Conservation (phyloP, 1,140 invertebrate genomes). For the Copidosoma floridanum region DNA sequence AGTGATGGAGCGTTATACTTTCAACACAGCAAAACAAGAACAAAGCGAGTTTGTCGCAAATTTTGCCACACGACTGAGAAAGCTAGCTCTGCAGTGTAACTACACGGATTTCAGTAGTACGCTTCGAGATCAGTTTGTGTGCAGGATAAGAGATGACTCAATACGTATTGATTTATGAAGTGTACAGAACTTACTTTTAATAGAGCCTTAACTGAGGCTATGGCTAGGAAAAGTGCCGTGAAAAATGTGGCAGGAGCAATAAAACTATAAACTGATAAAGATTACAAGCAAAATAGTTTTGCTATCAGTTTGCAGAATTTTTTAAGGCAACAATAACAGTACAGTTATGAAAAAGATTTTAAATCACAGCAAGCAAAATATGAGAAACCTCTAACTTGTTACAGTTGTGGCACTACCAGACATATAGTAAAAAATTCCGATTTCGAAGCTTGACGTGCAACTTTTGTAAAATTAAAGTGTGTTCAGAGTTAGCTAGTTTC, state of each 20-base stretch:
- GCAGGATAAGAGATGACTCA: neutral
- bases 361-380: neutral
- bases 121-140: slow-evolving; percentile 15
- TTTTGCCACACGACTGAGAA: neutral
- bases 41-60: slow-evolving; percentile 3
- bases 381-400: neutral
- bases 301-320: neutral
- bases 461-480: neutral
- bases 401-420: neutral
- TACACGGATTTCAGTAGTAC: slow-evolving; percentile 8
- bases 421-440: neutral
- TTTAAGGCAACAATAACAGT: neutral
- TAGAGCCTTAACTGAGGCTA: slow-evolving; percentile 12
- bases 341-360: neutral
- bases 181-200: slow-evolving; percentile 10
- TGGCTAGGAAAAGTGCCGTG: slow-evolving; percentile 14
- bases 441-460: neutral
- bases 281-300: neutral
- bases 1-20: slow-evolving; percentile 13
- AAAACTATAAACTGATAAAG: neutral
- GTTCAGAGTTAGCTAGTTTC: too few relatives aligned
- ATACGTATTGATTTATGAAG: slow-evolving; percentile 13
- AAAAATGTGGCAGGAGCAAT: slow-evolving; percentile 6
- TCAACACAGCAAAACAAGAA: slow-evolving; percentile 13
- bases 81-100: slow-evolving; percentile 1